phyloP scores from a whole-genome alignment of 2,113 vertebrate genomes.

The Myrmecobius fasciatus region DNA sequence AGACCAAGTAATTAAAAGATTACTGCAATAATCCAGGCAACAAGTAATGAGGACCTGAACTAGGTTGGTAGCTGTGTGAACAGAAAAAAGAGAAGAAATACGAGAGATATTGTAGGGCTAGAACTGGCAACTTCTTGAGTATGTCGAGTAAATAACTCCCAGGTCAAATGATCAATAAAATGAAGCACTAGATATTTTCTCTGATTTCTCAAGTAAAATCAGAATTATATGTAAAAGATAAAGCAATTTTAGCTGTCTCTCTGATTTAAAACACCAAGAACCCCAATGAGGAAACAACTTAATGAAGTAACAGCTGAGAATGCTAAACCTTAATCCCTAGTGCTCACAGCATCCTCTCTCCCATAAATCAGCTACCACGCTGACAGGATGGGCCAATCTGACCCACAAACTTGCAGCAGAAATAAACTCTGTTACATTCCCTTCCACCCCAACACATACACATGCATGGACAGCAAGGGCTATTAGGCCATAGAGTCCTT shows the following conservation, averaged over 20 bases:
- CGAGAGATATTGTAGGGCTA: neutral
- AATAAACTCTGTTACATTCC: too few species aligned
- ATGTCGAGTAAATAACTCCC: neutral
- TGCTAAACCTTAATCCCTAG: neutral
- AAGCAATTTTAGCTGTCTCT: neutral
- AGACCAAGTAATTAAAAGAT: neutral
- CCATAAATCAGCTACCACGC: neutral
- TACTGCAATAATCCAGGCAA: neutral
- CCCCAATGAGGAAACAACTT: neutral
- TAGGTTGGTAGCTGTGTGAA: neutral
- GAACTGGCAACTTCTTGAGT: neutral
- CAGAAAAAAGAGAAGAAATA: neutral
- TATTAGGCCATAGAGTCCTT: neutral
- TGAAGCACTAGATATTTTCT: neutral
- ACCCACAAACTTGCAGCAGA: neutral
- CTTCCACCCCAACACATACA: neutral
- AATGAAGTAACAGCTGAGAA: neutral
- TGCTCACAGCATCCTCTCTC: neutral
- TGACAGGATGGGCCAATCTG: neutral
- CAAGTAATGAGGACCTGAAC: neutral
- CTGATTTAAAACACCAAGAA: neutral
- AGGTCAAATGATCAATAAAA: neutral
- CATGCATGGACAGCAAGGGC: neutral
- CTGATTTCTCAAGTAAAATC: neutral
- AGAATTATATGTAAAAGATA: neutral